These are phyloP conservation scores for Scaptomyza hsui DNA, from an alignment of 1,140 invertebrate genomes.

Conservation along the genomic window DNA sequence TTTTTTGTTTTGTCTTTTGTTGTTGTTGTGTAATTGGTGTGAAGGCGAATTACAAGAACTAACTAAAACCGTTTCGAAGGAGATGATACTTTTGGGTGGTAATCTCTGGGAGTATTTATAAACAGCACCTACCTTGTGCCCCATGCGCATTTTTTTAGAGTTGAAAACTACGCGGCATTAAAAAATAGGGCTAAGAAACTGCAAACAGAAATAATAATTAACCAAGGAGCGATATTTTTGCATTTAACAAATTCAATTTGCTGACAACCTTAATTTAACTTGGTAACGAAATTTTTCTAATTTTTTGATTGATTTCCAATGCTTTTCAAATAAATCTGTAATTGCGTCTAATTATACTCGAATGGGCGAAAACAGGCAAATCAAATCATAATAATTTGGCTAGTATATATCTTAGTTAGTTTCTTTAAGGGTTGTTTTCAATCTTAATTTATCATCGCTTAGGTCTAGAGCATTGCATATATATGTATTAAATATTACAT, in stretches of 20 bases:
- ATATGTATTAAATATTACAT: constrained; percentile 10
- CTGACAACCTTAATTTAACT: constrained; percentile 63
- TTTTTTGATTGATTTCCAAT: constrained; percentile 61
- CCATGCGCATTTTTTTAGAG: constrained; percentile 69
- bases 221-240: constrained; percentile 15
- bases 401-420: constrained; percentile 44
- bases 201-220: constrained; percentile 37
- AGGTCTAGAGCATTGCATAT: constrained; percentile 23
- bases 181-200: constrained; percentile 35
- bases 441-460: constrained; percentile 53
- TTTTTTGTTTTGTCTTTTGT: constrained; percentile 43
- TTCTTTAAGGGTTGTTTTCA: constrained; percentile 17
- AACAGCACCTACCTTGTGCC: constrained; percentile 77
- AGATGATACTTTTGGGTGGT: not conserved
- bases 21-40: constrained; percentile 42
- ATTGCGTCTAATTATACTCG: constrained; percentile 61
- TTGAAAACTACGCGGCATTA: constrained; percentile 76
- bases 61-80: constrained; percentile 36
- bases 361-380: constrained; percentile 47
- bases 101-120: constrained; percentile 46
- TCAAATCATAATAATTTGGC: constrained; percentile 68
- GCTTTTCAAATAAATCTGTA: constrained; percentile 53
- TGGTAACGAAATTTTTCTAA: constrained; percentile 66
- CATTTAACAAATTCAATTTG: constrained; percentile 57
- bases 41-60: constrained; percentile 51